These are phyloP conservation scores for Macrotis lagotis DNA, from an alignment of 2,113 vertebrate genomes.

Conservation along the genomic window DNA sequence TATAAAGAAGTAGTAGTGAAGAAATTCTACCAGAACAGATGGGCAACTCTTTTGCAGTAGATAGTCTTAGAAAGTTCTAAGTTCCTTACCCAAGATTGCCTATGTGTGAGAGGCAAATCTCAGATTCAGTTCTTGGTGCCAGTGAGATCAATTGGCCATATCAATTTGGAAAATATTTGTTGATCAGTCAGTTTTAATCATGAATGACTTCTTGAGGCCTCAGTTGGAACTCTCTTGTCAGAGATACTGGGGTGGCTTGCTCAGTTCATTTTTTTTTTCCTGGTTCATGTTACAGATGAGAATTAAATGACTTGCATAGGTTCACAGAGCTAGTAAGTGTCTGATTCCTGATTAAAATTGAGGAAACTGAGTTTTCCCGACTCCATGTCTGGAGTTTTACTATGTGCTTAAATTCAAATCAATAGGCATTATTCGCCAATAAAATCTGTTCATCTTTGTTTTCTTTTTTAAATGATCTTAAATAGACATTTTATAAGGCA, in stretches of 20 bases:
- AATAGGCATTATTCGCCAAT: background rate
- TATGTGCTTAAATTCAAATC: background rate
- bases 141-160: background rate
- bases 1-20: background rate
- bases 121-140: background rate
- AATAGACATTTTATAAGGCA: background rate
- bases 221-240: background rate
- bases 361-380: too few species aligned
- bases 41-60: background rate
- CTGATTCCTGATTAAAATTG: background rate
- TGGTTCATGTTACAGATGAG: background rate
- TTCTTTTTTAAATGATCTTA: background rate
- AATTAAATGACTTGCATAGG: background rate
- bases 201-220: background rate
- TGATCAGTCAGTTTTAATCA: background rate
- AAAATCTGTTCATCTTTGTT: background rate
- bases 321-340: background rate
- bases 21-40: background rate
- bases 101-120: background rate
- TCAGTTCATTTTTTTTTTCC: background rate
- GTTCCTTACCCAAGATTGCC: background rate
- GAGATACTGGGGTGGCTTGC: background rate
- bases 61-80: background rate
- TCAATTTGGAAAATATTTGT: background rate
- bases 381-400: background rate